These are phyloP conservation scores for Contarinia nasturtii DNA, from an alignment of 1,140 invertebrate genomes.

Conservation along the genomic window DNA sequence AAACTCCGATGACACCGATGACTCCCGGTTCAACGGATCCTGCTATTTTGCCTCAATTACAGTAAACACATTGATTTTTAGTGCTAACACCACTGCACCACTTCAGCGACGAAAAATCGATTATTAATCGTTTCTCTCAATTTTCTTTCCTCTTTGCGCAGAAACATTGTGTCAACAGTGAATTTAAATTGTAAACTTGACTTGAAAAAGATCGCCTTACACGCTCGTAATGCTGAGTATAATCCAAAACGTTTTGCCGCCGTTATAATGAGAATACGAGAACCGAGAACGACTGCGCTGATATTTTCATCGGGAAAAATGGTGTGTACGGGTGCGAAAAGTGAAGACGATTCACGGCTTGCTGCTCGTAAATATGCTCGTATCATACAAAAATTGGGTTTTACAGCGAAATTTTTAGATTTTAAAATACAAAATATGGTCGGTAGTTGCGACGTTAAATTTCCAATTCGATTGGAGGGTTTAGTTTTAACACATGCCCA, in stretches of 20 bases:
- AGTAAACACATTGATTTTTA: conserved; percentile 38
- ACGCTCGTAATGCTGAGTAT: conserved; percentile 98
- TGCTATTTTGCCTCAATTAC: conserved; percentile 81
- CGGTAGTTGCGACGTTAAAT: conserved; percentile 97
- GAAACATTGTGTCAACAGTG: conserved; percentile 95
- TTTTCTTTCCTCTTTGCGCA: conserved; percentile 26
- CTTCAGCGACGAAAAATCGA: too few relatives aligned
- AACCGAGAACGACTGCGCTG: conserved; percentile 93
- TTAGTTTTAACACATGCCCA: conserved; percentile 91
- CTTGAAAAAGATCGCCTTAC: conserved; percentile 92
- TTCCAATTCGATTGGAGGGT: conserved; percentile 94
- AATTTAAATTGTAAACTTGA: conserved; percentile 92
- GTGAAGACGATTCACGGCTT: conserved; percentile 90
- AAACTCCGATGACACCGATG: conserved; percentile 78
- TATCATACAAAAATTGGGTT: conserved; percentile 97
- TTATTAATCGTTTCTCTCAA: conserved; percentile 1
- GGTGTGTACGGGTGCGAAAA: conserved; percentile 99
- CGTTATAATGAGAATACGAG: conserved; percentile 98
- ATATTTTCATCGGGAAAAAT: conserved; percentile 99
- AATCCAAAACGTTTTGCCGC: conserved; percentile 99
- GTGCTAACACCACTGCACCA: neutral
- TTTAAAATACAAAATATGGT: conserved; percentile 99
- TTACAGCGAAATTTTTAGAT: conserved; percentile 93
- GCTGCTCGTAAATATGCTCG: conserved; percentile 97
- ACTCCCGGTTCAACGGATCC: conserved; percentile 87